These are phyloP conservation scores for Hymenopus coronatus DNA, from an alignment of 2,888 invertebrate genomes.

Conservation along the genomic window DNA sequence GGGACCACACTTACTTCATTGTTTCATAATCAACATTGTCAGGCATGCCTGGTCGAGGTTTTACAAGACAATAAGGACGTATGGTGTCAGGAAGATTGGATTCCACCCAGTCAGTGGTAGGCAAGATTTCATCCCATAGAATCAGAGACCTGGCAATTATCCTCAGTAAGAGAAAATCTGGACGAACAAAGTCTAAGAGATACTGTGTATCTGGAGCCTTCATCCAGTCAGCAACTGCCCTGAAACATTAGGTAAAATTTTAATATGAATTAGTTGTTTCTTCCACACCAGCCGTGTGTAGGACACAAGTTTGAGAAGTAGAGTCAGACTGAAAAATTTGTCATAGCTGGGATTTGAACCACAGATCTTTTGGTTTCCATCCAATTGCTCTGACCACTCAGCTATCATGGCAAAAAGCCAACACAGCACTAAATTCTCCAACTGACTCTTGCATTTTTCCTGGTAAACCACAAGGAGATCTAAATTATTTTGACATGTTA, in stretches of 20 bases:
- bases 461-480: too few relatives aligned
- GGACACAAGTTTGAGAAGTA: too few relatives aligned
- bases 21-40: slow-evolving; percentile 81
- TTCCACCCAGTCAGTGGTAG: slow-evolving; percentile 80
- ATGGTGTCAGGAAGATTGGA: slow-evolving; percentile 75
- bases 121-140: slow-evolving; percentile 81
- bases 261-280: too few relatives aligned
- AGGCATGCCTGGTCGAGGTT: slow-evolving; percentile 61
- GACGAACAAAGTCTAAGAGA: slow-evolving; percentile 84
- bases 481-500: too few relatives aligned
- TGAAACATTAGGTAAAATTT: slow-evolving; percentile 37
- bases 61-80: slow-evolving; percentile 72
- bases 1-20: slow-evolving; percentile 68
- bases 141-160: slow-evolving; percentile 79
- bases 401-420: too few relatives aligned
- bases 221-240: slow-evolving; percentile 88
- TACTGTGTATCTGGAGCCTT: slow-evolving; percentile 85
- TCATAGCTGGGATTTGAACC: too few relatives aligned
- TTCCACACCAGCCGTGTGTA: too few relatives aligned
- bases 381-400: too few relatives aligned
- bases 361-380: too few relatives aligned
- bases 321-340: too few relatives aligned
- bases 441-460: too few relatives aligned
- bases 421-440: too few relatives aligned
- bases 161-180: slow-evolving; percentile 83